These are phyloP conservation scores for Neolamprologus caudopunctatus DNA, from an alignment of 2,113 vertebrate species.

Conservation along the genomic window DNA sequence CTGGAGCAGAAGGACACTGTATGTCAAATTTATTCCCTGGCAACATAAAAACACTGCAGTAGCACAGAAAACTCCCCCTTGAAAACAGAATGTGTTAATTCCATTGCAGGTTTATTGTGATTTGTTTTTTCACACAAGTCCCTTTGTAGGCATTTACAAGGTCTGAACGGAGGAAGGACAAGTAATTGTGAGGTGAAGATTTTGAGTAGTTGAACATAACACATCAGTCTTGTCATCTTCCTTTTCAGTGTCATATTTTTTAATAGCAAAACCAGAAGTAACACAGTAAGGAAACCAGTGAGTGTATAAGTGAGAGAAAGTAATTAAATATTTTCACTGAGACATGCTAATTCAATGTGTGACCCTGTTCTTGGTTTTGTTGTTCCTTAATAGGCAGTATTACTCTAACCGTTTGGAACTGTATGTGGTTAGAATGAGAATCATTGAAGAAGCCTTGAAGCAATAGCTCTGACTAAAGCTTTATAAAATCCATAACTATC, in stretches of 20 bases:
- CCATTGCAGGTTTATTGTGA: neutral
- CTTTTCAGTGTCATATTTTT: neutral
- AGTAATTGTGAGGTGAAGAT: neutral
- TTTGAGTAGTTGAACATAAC: neutral
- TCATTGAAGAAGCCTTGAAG: neutral
- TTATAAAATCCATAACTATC: neutral
- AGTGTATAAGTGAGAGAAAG: neutral
- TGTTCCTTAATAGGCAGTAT: neutral
- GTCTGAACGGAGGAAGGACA: neutral
- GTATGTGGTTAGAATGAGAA: neutral
- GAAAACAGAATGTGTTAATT: slow-evolving; percentile 5
- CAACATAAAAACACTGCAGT: slow-evolving; percentile 24
- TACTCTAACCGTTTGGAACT: neutral
- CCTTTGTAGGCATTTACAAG: neutral
- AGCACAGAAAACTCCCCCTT: neutral
- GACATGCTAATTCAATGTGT: neutral
- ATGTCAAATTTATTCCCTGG: slow-evolving; percentile 53
- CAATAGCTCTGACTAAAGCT: neutral
- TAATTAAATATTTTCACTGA: neutral
- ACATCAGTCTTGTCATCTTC: neutral
- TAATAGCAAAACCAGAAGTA: neutral
- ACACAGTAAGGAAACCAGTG: neutral
- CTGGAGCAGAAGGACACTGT: slow-evolving; percentile 51
- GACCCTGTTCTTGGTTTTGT: neutral
- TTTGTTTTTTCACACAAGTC: neutral